Evolutionary conservation across 1,140 invertebrate genomes (phyloP), one percentile per base, ranked within the genome.

Genomic region (Nasonia longicornis): DNA sequence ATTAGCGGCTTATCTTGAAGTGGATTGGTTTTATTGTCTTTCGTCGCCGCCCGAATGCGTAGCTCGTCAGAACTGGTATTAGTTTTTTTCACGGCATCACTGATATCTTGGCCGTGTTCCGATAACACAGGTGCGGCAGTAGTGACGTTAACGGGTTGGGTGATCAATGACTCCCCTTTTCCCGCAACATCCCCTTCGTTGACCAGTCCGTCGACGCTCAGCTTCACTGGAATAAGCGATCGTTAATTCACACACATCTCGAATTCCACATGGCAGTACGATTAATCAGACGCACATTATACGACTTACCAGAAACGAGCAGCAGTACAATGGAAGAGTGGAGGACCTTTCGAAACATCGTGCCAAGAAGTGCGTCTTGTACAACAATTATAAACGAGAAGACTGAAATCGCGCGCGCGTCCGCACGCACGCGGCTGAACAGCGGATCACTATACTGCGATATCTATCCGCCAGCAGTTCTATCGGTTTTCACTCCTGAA

Each of bases 401-500:
- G 38, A 67, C 38, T 69, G 64, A 77, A 67, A 48, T 77, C 26
- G 14, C 38, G 64, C 12, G 45, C 26, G 26, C 75, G 6, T 14
- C 3, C 38, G 35, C n/a, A 20, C 38, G 42, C 66, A 69, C 52
- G 52, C 10, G 16, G 35, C n/a, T 74, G 20, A 58, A n/a, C 16
- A 58, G 52, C 16, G 20, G 20, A 7, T 20, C 20, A 20, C 16
- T 58, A 26, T 26, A 58, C 52, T n/a, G 52, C 52, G 52, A 58
- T 58, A n/a, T 74, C 52, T 48, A 26, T 74, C n/a, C 31, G 31
- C 3, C 66, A 63, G 66, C 35, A 42, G 52, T 35, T 58, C 8
- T 66, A 74, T 80, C 71, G 35, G 26, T 74, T 74, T 48, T 66
- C 12, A 74, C 71, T 80, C 71, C 78, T 80, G 78, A 74, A 74